A percentile compares a stretch with the other conserved stretches of the same genome.
Conservation (phyloP, 2,888 invertebrate species). For the Mantis religiosa region DNA sequence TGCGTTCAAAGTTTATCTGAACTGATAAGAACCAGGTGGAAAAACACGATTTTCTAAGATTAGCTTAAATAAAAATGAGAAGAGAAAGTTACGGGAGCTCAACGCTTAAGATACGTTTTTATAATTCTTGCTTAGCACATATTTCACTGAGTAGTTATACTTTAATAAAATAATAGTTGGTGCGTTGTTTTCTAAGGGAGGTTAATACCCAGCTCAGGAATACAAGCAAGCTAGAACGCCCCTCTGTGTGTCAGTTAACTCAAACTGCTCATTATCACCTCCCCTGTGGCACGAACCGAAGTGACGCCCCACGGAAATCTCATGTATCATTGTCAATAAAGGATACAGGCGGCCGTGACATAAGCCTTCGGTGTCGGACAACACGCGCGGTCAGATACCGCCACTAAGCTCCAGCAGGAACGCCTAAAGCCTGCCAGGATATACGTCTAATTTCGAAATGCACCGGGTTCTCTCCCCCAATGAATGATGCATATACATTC, state of each 20-base stretch:
- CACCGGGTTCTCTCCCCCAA: neutral
- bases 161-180: too few relatives aligned
- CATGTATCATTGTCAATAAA: neutral
- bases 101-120: too few relatives aligned
- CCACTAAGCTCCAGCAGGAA: neutral
- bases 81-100: too few relatives aligned
- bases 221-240: neutral
- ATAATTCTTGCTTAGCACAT: too few relatives aligned
- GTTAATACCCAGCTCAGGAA: neutral
- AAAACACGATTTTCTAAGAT: too few relatives aligned
- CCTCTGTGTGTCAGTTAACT: neutral
- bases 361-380: neutral
- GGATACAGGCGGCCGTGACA: neutral
- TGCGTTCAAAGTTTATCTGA: too few relatives aligned
- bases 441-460: slow-evolving; percentile 6
- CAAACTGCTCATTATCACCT: neutral
- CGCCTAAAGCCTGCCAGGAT: neutral
- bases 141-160: too few relatives aligned
- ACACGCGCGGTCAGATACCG: neutral
- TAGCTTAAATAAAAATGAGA: too few relatives aligned
- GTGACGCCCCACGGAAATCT: neutral
- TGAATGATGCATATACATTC: neutral
- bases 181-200: too few relatives aligned
- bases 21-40: too few relatives aligned
- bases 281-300: neutral